These are phyloP conservation scores for Amphimedon queenslandica DNA, from an alignment of 37 sponge, comb jelly and placozoan species.

Conservation along the genomic window DNA sequence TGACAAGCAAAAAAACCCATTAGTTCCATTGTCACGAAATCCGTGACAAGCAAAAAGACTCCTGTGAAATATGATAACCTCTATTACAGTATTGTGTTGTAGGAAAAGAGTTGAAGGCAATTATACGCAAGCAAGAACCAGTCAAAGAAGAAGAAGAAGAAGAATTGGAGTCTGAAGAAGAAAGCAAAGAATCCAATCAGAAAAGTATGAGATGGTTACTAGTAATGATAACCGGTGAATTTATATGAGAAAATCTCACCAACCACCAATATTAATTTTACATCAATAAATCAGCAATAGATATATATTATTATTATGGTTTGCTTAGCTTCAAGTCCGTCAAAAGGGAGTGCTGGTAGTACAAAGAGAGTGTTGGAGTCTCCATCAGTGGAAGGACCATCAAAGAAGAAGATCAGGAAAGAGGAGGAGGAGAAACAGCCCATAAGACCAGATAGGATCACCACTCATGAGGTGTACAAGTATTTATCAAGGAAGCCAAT, in stretches of 20 bases:
- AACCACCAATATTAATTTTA: no score
- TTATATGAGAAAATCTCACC: no score
- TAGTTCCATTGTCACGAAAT: no score
- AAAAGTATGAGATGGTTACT: no score
- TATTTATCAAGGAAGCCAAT: conserved; percentile 84
- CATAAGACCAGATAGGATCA: conserved; percentile 41
- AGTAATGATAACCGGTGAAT: no score
- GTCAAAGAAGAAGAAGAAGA: conserved; percentile 18
- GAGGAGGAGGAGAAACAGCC: no score
- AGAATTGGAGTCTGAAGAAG: conserved; percentile 17
- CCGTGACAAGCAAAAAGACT: no score
- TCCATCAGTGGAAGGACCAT: neutral
- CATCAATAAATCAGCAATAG: no score
- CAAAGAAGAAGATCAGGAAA: neutral
- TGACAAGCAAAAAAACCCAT: no score
- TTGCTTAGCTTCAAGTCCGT: neutral
- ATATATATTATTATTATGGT: neutral
- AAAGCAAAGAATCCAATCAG: no score
- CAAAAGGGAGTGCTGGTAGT: no score
- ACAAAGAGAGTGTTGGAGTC: no score
- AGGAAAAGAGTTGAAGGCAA: conserved; percentile 72
- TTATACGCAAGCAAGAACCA: conserved; percentile 56
- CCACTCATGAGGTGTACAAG: conserved; percentile 71
- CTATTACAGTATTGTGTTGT: neutral
- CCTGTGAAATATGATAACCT: neutral